Percentiles rank a stretch among this genome's conserved stretches.
phyloP scores from a whole-genome alignment of 35 echinoderm and acorn worm genomes.

The Lytechinus pictus region DNA sequence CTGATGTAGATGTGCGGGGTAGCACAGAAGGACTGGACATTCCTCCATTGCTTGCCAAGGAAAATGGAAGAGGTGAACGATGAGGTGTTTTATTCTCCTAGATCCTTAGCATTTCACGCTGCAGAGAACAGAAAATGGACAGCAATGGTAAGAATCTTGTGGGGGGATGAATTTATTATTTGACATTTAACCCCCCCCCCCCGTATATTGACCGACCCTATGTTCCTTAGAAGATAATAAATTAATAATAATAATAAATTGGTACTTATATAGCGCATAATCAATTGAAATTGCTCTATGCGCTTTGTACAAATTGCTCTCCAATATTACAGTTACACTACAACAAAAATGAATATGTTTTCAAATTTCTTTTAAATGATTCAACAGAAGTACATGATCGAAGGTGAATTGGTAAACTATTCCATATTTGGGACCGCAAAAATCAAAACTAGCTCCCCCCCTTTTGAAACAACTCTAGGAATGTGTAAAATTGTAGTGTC shows the following conservation, averaged over 20 bases:
- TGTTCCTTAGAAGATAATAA: no score
- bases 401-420: no score
- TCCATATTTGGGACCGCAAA: no score
- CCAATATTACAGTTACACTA: neutral
- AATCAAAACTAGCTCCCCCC: no score
- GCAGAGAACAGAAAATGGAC: conserved; percentile 99
- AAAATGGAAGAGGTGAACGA: conserved; percentile 97
- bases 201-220: neutral
- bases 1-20: conserved; percentile 68
- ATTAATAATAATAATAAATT: neutral
- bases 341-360: neutral
- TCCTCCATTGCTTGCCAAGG: conserved; percentile 93
- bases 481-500: no score
- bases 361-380: no score
- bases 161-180: neutral
- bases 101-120: conserved; percentile 89
- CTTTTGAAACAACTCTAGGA: no score
- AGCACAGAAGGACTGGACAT: conserved; percentile 88
- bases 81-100: conserved; percentile 90
- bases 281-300: neutral
- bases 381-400: no score
- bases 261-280: neutral
- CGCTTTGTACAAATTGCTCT: neutral
- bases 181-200: neutral
- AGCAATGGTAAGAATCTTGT: conserved; percentile 77